These are phyloP conservation scores for Apaloderma vittatum DNA, from an alignment of 2,113 vertebrate genomes.

Conservation along the genomic window DNA sequence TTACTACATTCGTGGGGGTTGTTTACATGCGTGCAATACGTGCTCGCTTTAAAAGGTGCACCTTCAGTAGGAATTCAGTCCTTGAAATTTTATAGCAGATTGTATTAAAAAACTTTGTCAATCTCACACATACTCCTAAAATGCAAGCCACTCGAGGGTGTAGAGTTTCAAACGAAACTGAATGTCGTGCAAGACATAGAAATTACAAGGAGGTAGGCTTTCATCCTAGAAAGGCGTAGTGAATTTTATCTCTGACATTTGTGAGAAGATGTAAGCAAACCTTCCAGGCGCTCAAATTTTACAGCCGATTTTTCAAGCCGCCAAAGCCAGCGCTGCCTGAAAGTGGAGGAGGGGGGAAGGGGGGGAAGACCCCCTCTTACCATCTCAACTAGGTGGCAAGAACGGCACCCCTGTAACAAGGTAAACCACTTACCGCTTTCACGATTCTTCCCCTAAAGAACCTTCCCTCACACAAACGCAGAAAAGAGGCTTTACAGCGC, in stretches of 20 bases:
- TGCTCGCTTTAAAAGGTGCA: background rate
- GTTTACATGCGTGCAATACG: background rate
- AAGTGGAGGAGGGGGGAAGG: too few species aligned
- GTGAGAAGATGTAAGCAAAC: background rate
- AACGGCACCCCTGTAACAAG: background rate
- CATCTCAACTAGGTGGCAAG: background rate
- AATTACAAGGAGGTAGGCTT: background rate
- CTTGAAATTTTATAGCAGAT: background rate
- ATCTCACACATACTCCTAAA: background rate
- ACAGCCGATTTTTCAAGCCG: background rate
- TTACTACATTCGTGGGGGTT: background rate
- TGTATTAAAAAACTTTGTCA: background rate
- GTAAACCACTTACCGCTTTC: background rate
- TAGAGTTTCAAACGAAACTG: background rate
- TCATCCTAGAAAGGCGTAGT: background rate
- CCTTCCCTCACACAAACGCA: background rate
- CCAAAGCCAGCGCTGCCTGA: background rate
- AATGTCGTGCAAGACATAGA: background rate
- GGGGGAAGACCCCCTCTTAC: fast-evolving
- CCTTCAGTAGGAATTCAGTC: background rate
- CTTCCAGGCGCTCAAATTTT: fast-evolving
- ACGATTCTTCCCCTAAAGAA: background rate
- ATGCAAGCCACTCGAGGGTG: background rate
- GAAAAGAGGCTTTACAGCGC: slow-evolving; percentile 21
- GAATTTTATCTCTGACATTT: background rate